Conservation (phyloP, 2,797 vertebrate species). For the Pangasius macronema region DNA sequence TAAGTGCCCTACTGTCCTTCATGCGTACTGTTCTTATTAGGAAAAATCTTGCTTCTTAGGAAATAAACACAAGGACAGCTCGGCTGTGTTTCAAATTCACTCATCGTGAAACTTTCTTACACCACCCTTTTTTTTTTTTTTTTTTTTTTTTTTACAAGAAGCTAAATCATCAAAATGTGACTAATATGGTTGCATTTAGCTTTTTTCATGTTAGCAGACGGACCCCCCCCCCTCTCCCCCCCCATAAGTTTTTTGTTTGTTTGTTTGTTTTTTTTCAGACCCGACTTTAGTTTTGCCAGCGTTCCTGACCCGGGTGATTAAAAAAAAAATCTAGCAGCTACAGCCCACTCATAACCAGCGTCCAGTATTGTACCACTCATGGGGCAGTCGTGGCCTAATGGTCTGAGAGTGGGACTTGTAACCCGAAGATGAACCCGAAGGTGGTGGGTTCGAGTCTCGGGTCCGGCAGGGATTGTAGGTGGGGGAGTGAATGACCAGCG, state of each 20-base stretch:
- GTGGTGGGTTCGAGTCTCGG: too few species aligned
- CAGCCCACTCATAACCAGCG: neutral
- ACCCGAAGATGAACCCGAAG: too few species aligned
- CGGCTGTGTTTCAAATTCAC: neutral
- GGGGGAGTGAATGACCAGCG: too few species aligned
- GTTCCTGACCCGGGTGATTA: neutral
- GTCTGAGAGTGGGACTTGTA: too few species aligned
- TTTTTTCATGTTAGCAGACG: neutral
- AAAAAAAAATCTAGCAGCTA: neutral
- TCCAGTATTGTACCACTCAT: neutral
- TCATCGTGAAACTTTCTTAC: neutral
- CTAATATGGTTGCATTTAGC: neutral
- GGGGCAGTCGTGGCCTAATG: too few species aligned
- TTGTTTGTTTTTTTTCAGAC: too few species aligned
- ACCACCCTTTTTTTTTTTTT: neutral
- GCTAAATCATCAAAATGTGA: neutral
- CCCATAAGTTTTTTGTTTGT: neutral
- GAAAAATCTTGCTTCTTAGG: neutral
- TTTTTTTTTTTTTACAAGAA: neutral
- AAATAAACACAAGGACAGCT: neutral
- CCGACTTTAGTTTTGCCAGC: neutral
- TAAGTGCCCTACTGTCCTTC: constrained; percentile 29
- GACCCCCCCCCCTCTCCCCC: neutral
- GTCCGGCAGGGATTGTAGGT: too few species aligned
- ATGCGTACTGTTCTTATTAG: neutral